Evolutionary conservation across 2,888 invertebrate species (phyloP), one percentile per base, ranked within the genome.

Genomic region (Actias luna): DNA sequence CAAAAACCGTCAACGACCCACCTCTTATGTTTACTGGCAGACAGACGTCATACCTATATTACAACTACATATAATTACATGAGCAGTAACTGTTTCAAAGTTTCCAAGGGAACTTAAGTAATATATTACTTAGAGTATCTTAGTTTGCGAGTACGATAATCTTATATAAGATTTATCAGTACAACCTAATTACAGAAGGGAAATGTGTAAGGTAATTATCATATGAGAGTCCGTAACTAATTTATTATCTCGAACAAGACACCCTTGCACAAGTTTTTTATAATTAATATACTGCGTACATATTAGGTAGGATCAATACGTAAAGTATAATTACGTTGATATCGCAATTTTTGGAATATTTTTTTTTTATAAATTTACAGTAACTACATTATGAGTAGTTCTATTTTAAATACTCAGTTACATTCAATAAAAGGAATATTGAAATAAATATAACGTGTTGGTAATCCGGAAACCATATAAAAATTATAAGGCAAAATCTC

Each of bases 121-220:
- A 50, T 50, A 50, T 22, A 50, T 50, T 59, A 59, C 59, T 27
- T 59, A 25, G 22, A 36, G 35, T 22, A 59, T 39, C 59, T 33
- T 14, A 36, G 59, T 27, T 36, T 27, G 39, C 31, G 57, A 57
- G 33, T 33, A 67, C 22, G 25, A 50, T 50, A 25, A 12, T 50
- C 25, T 50, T 25, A 22, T 25, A 25, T 4, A 50, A 50, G 25
- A 50, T 50, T 16, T 22, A 50, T 50, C 12, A 50, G 46, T 25
- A 25, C 25, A 25, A 25, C 12, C 25, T 50, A 50, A 50, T 50
- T 50, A 50, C 10, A 22, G 46, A 50, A 22, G 12, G 25, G 46
- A 50, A 50, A 25, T 25, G 12, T 50, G 10, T 22, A 25, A 2
- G 25, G 4, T 50, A 1, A 42, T 18, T 42, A 18, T 42, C n/a